phyloP scores from a whole-genome alignment of 2,113 vertebrate species.

The Dipodomys stephensi region DNA sequence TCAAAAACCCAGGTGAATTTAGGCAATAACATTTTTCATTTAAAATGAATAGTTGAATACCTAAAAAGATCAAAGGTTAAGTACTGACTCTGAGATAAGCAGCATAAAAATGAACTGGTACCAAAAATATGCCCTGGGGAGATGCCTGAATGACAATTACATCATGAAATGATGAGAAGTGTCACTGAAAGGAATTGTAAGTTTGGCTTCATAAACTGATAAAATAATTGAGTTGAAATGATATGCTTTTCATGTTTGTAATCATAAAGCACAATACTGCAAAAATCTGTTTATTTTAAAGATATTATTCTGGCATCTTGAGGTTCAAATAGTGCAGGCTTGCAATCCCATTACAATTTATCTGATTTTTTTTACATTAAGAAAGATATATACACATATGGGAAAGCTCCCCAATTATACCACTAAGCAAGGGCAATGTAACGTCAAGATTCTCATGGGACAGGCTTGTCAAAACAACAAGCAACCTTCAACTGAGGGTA shows the following conservation, averaged over 20 bases:
- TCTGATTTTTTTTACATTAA: background rate
- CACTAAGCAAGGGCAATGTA: background rate
- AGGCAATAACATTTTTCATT: background rate
- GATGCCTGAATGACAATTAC: background rate
- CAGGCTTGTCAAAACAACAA: background rate
- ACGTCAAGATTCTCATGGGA: background rate
- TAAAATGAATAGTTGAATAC: background rate
- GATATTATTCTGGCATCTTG: background rate
- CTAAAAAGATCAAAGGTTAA: background rate
- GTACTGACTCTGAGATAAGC: background rate
- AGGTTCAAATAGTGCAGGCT: background rate
- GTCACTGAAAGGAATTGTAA: background rate
- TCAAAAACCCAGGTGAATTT: background rate
- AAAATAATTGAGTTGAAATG: background rate
- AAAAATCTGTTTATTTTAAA: constrained; percentile 44
- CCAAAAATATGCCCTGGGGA: background rate
- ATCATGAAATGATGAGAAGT: background rate
- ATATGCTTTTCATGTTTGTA: constrained; percentile 17
- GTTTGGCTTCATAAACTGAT: background rate
- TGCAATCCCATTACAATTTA: background rate
- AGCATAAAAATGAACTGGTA: background rate
- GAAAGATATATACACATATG: background rate
- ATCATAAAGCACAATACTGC: background rate
- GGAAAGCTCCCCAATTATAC: constrained; percentile 5
- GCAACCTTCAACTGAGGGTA: background rate